Base-by-base conservation (phyloP, 2,797 vertebrate species). In the Anguilla obscura region DNA sequence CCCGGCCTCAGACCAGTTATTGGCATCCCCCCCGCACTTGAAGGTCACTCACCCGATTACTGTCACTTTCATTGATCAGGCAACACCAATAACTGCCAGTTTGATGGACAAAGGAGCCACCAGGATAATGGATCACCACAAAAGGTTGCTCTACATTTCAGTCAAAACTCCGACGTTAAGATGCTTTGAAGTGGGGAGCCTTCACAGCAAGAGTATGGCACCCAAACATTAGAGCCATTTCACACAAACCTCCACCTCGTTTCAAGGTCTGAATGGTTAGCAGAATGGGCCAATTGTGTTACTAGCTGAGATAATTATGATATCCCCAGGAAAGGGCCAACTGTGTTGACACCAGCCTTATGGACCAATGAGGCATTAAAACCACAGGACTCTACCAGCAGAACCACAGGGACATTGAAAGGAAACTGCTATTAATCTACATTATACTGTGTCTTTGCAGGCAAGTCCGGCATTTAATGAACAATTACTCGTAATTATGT, bases 61-160 rank as follows among this genome's bases (percentile, higher is more conserved):
- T 52, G 58, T 86, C 88, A 86, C 54, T 50, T 63, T 30, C 79
- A 89, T 89, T 86, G 76, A 89, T 89, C 79, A 7, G 85, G 27
- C 80, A 40, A 24, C 58, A 36, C 27, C 30, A 27, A 86, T 86
- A 86, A 76, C 69, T 76, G 69, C 50, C 66, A 52, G 52, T 86
- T 56, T 86, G 86, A 86, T 76, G 48, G 86, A 54, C 86, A 50
- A 8, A 48, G 54, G 86, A 86, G 45, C 30, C 40, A 24, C 86
- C 50, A 30, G n/a, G 21, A 76, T 36, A 86, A 76, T 54, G 74
- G 45, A 86, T 54, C 71, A 52, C 58, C 21, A 1, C 24, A 48
- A 66, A 40, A 56, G 66, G 4, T 86, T n/a, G 16, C 66, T 52
- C 27, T 76, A 18, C 50, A 74, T 30, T 76, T 54, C 71, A 30